A percentile compares a stretch with the other conserved stretches of the same genome.
These are phyloP conservation scores for Diplazon laetatorius DNA, from an alignment of 2,888 invertebrate species.

Conservation along the genomic window DNA sequence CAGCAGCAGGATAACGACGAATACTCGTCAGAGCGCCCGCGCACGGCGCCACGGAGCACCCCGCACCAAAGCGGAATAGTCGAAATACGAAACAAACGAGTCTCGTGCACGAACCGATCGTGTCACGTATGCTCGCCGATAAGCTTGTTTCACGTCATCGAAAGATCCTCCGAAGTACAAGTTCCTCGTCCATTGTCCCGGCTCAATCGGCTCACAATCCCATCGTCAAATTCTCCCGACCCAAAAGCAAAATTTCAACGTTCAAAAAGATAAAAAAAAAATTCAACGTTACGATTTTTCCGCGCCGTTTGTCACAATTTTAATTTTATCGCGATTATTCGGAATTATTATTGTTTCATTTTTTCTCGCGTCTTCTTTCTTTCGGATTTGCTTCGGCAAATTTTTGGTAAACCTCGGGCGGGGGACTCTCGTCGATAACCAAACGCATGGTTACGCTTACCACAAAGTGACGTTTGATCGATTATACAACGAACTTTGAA, in stretches of 20 bases:
- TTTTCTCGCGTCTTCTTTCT: too few relatives aligned
- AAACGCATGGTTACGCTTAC: too few relatives aligned
- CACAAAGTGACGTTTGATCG: too few relatives aligned
- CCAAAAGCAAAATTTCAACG: too few relatives aligned
- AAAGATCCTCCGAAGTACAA: conserved; percentile 54
- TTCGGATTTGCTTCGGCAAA: conserved; percentile 1
- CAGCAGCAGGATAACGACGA: conserved; percentile 24
- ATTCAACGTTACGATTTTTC: too few relatives aligned
- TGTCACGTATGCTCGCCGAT: conserved; percentile 71
- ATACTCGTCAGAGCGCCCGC: conserved; percentile 42
- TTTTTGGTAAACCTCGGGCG: neutral
- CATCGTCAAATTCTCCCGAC: too few relatives aligned
- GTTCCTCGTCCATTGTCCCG: conserved; percentile 55
- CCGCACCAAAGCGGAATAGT: conserved; percentile 73
- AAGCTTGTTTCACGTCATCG: conserved; percentile 65
- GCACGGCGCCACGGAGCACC: conserved; percentile 49
- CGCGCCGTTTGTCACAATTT: too few relatives aligned
- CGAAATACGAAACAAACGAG: conserved; percentile 80
- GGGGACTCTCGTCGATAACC: conserved; percentile 6
- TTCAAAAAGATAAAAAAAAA: too few relatives aligned
- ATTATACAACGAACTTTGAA: conserved; percentile 16
- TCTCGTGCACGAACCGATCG: conserved; percentile 73
- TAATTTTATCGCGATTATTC: too few relatives aligned
- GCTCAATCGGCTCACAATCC: too few relatives aligned
- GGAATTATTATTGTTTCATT: too few relatives aligned